Evolutionary conservation across 2,797 vertebrate species (phyloP).

Genomic region (Sparidentex hasta): DNA sequence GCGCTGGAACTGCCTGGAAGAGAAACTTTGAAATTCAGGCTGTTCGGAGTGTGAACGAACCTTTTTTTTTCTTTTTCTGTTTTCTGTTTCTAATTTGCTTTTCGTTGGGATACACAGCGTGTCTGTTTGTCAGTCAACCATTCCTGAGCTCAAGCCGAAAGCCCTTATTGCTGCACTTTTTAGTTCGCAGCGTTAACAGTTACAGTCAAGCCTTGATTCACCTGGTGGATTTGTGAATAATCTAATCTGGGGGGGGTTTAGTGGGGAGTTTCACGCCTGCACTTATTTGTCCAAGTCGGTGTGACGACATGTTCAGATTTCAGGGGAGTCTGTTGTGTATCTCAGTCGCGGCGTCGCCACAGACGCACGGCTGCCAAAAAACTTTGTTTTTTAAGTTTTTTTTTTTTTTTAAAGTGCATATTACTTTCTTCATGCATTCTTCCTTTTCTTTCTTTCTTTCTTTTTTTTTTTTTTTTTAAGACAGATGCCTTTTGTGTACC

Average conservation of each 20-base stretch:
- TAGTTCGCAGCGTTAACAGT: conserved; percentile 50
- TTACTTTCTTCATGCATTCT: conserved; percentile 33
- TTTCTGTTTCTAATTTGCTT: conserved; percentile 25
- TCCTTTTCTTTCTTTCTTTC: background rate
- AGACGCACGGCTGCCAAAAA: conserved; percentile 55
- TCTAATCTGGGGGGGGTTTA: conserved; percentile 37
- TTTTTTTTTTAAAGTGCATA: conserved; percentile 55
- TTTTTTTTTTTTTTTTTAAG: conserved; percentile 1
- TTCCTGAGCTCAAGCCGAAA: conserved; percentile 74
- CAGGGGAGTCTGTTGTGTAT: conserved; percentile 59
- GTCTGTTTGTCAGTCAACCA: conserved; percentile 58
- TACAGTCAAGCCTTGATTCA: conserved; percentile 63
- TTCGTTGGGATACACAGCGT: conserved; percentile 35
- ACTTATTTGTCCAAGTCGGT: conserved; percentile 58
- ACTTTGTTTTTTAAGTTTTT: conserved; percentile 23
- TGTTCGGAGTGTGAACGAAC: conserved; percentile 36
- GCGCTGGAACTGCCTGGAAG: conserved; percentile 47
- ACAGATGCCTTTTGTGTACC: conserved; percentile 69
- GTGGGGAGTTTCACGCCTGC: conserved; percentile 51
- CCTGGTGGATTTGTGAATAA: conserved; percentile 43
- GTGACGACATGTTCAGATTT: conserved; percentile 48
- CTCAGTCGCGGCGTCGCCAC: conserved; percentile 48
- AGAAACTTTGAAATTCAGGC: conserved; percentile 48
- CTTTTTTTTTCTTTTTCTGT: conserved; percentile 32
- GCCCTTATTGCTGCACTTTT: conserved; percentile 71